Conservation (phyloP, 2,888 invertebrate genomes). For the Stratiomys singularior region DNA sequence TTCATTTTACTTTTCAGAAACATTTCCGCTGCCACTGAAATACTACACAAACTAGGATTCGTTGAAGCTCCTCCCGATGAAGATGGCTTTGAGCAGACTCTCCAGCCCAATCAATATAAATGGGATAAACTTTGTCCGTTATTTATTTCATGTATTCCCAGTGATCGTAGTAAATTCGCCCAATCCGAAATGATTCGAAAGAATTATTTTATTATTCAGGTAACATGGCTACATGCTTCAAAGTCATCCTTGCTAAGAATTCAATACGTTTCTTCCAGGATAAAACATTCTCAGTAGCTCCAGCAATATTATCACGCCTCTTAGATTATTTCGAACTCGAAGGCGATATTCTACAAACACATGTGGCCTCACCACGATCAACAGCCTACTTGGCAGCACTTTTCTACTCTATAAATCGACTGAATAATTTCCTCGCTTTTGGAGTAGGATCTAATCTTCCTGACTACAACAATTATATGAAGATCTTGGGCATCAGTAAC, state of each 20-base stretch:
- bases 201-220: constrained; percentile 70
- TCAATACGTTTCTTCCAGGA: constrained; percentile 75
- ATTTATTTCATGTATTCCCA: constrained; percentile 69
- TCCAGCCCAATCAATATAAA: constrained; percentile 59
- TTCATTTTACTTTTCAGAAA: constrained; percentile 52
- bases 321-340: constrained; percentile 71
- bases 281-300: constrained; percentile 82
- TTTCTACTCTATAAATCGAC: constrained; percentile 69
- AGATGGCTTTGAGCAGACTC: constrained; percentile 49
- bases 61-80: constrained; percentile 53
- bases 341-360: constrained; percentile 82
- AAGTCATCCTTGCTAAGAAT: background rate
- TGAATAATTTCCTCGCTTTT: constrained; percentile 71
- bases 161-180: constrained; percentile 68
- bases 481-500: constrained; percentile 74
- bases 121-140: constrained; percentile 68
- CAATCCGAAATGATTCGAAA: constrained; percentile 69
- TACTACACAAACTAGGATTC: constrained; percentile 49
- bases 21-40: constrained; percentile 50
- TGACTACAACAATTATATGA: constrained; percentile 77
- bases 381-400: constrained; percentile 81
- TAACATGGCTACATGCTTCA: constrained; percentile 54
- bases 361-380: constrained; percentile 81
- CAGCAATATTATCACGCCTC: constrained; percentile 77
- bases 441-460: constrained; percentile 68